Conservation (phyloP, 2,113 vertebrate species). For the Nematolebias whitei region DNA sequence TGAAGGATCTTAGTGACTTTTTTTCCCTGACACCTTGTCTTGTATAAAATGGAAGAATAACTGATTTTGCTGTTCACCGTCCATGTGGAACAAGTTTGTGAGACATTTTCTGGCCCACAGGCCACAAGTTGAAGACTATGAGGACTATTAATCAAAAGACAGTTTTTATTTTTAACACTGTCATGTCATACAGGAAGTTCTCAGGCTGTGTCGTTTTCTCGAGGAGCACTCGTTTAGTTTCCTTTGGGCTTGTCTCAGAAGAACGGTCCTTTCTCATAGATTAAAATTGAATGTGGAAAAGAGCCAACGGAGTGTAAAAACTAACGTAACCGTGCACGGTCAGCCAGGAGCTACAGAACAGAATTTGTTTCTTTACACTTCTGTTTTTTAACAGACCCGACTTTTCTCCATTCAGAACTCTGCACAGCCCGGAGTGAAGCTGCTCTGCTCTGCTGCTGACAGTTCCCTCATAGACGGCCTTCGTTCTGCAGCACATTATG, state of each 20-base stretch:
- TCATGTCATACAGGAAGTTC: too few species aligned
- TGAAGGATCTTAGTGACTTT: too few species aligned
- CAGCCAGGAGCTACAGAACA: constrained; percentile 64
- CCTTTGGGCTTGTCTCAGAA: constrained; percentile 68
- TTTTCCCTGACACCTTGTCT: too few species aligned
- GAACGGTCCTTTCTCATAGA: constrained; percentile 49
- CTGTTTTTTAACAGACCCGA: constrained; percentile 29
- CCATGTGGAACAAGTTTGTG: too few species aligned
- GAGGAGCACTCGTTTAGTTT: constrained; percentile 63
- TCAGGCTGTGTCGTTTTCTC: constrained; percentile 48
- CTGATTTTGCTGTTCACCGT: too few species aligned
- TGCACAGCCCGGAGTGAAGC: constrained; percentile 67
- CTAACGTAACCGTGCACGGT: constrained; percentile 43
- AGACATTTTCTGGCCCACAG: too few species aligned
- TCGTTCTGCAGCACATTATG: constrained; percentile 56
- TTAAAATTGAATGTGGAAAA: constrained; percentile 65
- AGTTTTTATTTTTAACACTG: too few species aligned
- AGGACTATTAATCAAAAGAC: too few species aligned
- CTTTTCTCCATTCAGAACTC: constrained; percentile 45
- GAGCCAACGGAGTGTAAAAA: constrained; percentile 60
- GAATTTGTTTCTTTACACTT: constrained; percentile 67
- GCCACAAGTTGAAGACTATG: too few species aligned
- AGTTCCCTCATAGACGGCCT: constrained; percentile 52
- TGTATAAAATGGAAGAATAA: too few species aligned
- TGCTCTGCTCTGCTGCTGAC: constrained; percentile 64